phyloP scores from a whole-genome alignment of 2,797 vertebrate genomes.

The Decapterus maruadsi region DNA sequence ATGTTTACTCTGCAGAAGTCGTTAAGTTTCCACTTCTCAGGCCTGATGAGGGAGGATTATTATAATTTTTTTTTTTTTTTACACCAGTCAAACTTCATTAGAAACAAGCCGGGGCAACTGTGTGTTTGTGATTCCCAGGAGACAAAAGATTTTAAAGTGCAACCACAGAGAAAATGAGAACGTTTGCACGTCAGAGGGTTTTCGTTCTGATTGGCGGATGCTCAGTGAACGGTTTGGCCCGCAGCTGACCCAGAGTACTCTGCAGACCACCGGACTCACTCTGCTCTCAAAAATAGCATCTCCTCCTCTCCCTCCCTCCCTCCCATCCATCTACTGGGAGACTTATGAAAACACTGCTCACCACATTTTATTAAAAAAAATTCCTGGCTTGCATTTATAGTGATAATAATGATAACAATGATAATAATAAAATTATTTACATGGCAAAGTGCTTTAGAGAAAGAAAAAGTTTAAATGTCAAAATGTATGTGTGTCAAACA shows the following conservation, averaged over 20 bases:
- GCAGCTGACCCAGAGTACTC: neutral
- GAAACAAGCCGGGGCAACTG: neutral
- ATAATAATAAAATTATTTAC: too few species aligned
- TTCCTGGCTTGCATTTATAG: too few species aligned
- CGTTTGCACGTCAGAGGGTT: neutral
- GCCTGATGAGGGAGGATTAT: constrained; percentile 17
- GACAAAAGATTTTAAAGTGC: constrained; percentile 11
- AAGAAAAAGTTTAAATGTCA: too few species aligned
- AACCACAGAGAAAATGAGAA: neutral
- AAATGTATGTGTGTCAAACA: too few species aligned
- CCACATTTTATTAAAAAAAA: too few species aligned
- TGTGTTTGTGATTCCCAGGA: constrained; percentile 15
- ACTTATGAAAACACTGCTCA: too few species aligned
- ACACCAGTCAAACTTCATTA: constrained; percentile 33
- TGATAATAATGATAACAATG: too few species aligned
- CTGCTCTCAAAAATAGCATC: too few species aligned
- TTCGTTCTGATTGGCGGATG: constrained; percentile 4
- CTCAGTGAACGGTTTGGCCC: neutral
- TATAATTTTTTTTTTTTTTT: constrained; percentile 1
- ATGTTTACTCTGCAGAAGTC: constrained; percentile 50
- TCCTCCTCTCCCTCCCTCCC: too few species aligned
- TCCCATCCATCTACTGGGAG: too few species aligned
- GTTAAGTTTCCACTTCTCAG: constrained; percentile 6
- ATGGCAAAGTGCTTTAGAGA: too few species aligned
- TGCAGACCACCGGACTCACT: neutral